Evolutionary conservation across 1,140 invertebrate species (phyloP), one percentile per base, ranked within the genome.

Genomic region (Drosophila setifemur): DNA sequence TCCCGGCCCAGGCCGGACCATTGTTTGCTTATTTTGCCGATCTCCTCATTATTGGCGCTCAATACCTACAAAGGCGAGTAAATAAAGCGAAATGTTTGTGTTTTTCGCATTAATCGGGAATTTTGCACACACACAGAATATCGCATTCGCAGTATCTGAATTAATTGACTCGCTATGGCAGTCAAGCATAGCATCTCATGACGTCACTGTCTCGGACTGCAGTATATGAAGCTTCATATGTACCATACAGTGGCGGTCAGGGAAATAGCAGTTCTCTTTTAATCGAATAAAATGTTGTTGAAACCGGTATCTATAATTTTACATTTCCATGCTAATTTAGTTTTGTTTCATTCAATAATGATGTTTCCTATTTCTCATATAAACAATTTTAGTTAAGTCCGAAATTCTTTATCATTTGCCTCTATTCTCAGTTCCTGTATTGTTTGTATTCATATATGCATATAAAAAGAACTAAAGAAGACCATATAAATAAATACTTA

Each of bases 1-100:
- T 86, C 81, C 25, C 73, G 44, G 25, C 47, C 64, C 16, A 86
- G 44, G 12, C 82, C 81, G 4, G 68, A 67, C 81, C 81, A 86
- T 54, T 86, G 75, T 63, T 75, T 87, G 25, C 53, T 71, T 67
- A 87, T 87, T 66, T 74, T 74, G 9, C 82, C 82, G 48, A 87
- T 71, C 61, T 71, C 57, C 35, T 82, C 69, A 19, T 81, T 73
- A 69, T 87, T 76, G 42, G 53, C 66, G 43, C 61, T 77, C 21
- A 77, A 82, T 67, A 87, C 70, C 82, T 87, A 54, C 26, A 55
- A 52, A 35, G 14, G 7, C 4, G 12, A n/a, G 18, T 31, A 18
- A 14, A 53, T 21, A 53, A 19, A 28, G 9, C n/a, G 11, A 23
- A 28, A 60, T 18, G 4, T 47, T 19, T 19, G 16, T 31, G 29